Evolutionary conservation across 2,888 invertebrate species (phyloP).

Genomic region (Pyrgus malvae): DNA sequence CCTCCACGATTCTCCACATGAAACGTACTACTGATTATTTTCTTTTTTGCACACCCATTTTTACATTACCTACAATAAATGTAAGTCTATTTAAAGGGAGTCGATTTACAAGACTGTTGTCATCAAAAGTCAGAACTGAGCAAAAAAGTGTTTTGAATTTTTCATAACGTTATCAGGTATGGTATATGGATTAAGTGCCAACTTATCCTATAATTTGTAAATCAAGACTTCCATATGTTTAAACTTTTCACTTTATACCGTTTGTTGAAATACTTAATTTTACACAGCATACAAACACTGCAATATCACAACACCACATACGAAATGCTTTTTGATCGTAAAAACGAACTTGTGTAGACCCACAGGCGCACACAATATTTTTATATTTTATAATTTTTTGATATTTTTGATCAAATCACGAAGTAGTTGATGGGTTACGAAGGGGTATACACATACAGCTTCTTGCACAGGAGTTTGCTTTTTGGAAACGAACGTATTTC

Average conservation of each 20-base stretch:
- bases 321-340: slow-evolving; percentile 8
- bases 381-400: too few relatives aligned
- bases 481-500: neutral
- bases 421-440: slow-evolving; percentile 2
- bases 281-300: slow-evolving; percentile 2
- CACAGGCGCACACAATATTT: slow-evolving; percentile 9
- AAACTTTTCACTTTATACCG: neutral
- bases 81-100: neutral
- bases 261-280: neutral
- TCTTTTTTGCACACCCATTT: slow-evolving; percentile 10
- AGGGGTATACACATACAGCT: neutral
- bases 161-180: too few relatives aligned
- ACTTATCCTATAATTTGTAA: neutral
- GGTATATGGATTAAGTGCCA: neutral
- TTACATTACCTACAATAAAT: neutral
- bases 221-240: neutral
- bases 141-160: too few relatives aligned
- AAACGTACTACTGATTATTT: neutral
- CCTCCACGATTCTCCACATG: slow-evolving; percentile 3
- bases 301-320: neutral
- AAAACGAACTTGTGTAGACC: slow-evolving; percentile 4
- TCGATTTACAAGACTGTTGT: slow-evolving; percentile 5
- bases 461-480: slow-evolving; percentile 6
- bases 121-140: too few relatives aligned
- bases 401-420: neutral